phyloP scores from a whole-genome alignment of 2,113 vertebrate genomes.

The Dicerorhinus sumatrensis region DNA sequence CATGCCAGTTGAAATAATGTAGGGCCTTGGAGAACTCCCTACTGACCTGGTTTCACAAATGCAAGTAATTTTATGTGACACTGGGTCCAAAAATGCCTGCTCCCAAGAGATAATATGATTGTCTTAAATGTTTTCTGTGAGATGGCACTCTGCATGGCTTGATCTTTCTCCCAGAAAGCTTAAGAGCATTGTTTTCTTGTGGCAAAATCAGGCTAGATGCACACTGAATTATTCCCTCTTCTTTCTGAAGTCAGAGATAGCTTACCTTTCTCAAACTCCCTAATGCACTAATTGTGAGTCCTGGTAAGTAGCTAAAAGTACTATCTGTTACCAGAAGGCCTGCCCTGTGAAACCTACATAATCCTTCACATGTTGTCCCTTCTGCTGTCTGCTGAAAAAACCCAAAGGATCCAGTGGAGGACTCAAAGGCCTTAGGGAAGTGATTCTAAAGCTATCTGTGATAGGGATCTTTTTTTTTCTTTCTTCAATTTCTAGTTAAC shows the following conservation, averaged over 20 bases:
- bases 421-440: background rate
- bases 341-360: background rate
- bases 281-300: background rate
- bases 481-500: background rate
- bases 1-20: background rate
- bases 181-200: background rate
- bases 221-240: background rate
- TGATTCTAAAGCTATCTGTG: background rate
- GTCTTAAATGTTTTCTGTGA: background rate
- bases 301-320: background rate
- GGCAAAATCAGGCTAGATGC: background rate
- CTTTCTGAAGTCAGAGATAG: background rate
- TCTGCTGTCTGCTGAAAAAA: background rate
- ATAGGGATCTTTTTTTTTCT: rapidly evolving
- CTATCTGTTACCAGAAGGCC: background rate
- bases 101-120: background rate
- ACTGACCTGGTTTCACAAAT: background rate
- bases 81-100: background rate
- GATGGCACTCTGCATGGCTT: background rate
- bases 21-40: background rate
- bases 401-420: background rate
- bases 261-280: background rate
- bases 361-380: background rate
- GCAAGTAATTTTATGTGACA: background rate
- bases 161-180: background rate